phyloP scores from a whole-genome alignment of 2,797 vertebrate genomes.

The Pangasius djambal region DNA sequence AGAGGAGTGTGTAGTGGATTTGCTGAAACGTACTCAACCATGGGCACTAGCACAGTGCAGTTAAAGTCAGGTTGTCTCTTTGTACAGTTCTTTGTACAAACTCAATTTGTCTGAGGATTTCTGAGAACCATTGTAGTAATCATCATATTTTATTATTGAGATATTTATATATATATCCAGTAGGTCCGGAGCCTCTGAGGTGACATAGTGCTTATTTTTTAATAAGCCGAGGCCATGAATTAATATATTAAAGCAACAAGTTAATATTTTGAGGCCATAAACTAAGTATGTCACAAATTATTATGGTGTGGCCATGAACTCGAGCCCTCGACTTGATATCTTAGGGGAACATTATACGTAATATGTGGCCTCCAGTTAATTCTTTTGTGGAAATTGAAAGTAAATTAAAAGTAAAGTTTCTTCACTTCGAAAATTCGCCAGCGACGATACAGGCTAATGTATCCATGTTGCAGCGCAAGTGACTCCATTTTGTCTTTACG shows the following conservation, averaged over 20 bases:
- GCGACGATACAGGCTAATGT: neutral
- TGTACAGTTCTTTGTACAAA: too few relatives aligned
- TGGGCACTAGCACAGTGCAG: neutral
- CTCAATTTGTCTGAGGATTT: neutral
- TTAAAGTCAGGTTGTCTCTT: neutral
- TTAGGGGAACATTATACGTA: neutral
- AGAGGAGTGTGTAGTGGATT: too few relatives aligned
- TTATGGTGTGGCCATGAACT: neutral
- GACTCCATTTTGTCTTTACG: neutral
- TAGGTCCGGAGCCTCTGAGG: too few relatives aligned
- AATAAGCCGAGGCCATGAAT: neutral
- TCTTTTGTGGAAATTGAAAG: neutral
- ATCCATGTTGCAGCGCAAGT: neutral
- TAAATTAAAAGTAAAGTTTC: neutral
- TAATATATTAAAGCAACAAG: neutral
- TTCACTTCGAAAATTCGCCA: neutral
- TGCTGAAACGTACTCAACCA: neutral
- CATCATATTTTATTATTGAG: too few relatives aligned
- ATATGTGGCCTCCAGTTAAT: neutral
- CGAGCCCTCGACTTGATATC: neutral
- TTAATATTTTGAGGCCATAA: neutral
- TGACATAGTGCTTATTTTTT: too few relatives aligned
- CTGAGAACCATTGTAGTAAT: neutral
- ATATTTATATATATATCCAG: too few relatives aligned
- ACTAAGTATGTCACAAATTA: neutral